Evolutionary conservation across 2,888 invertebrate genomes (phyloP), one percentile per base, ranked within the genome.

Genomic region (Diachrysia chrysitis): DNA sequence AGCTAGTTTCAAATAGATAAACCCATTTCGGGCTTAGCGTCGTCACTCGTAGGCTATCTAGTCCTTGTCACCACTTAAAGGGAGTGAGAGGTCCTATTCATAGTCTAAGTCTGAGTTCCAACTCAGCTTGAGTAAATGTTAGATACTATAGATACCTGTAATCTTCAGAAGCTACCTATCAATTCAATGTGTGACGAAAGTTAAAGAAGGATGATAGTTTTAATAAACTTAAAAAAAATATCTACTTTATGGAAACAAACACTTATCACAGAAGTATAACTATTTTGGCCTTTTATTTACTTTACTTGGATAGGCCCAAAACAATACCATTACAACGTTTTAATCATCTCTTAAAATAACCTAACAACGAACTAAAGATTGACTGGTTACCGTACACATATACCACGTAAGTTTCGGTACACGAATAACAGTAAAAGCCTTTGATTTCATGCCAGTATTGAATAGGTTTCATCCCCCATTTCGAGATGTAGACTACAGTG

Each of bases 391-490:
- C 29, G 3, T 25, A 25, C 29, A 5, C 32, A 10, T 14, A 37
- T 2, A 16, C 12, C 37, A 16, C 16, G 35, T 37, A 37, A 37
- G 37, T 37, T 37, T 14, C 16, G 16, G n/a, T 42, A 5, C n/a
- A n/a, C 14, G 12, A 37, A 5, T 42, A n/a, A 42, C 0, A 42
- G n/a, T n/a, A 16, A n/a, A n/a, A 42, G 6, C 42, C 42, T n/a
- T 42, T 42, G 6, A 42, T 42, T 42, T n/a, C n/a, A 42, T 42
- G 42, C n/a, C n/a, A 6, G 42, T 42, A 42, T 42, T 42, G 42
- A 42, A 42, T 42, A 42, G 42, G n/a, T 42, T 42, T 16, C 37
- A 37, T 37, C n/a, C 42, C 42, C 42, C n/a, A 42, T n/a, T 42
- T 42, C n/a, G 42, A 42, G 42, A 42, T 6, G 42, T n/a, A 42